Base-by-base conservation (phyloP, 2,888 invertebrate species). In the Cloeon dipterum region DNA sequence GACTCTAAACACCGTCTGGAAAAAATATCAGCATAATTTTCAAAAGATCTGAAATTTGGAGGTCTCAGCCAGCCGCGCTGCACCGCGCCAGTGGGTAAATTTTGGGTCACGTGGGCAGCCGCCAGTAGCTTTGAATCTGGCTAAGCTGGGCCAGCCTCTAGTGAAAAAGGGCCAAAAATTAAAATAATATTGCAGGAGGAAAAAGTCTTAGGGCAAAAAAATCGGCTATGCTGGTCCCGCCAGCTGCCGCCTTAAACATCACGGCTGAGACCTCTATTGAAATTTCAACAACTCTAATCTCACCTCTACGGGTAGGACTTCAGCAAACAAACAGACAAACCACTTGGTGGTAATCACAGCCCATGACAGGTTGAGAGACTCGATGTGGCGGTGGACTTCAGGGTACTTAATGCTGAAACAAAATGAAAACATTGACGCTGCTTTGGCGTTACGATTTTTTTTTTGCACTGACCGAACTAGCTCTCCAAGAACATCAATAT, bases 271-370 rank as follows among this genome's bases (percentile, higher is more conserved):
- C n/a, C n/a, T n/a, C 5, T n/a, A 20, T 23, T 19, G 38, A 3
- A 36, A n/a, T 8, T n/a, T 11, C 5, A 13, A 10, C 3, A n/a
- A 11, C 18, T 17, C 8, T 13, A 18, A 13, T 8, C 13, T 8
- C 13, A 70, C 70, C 59, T 93, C 91, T 40, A 82, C 75, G 1
- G 91, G 91, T 41, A 93, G 63, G 38, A 89, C 88, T 63, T 93
- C 91, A 36, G 85, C 82, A 58, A 78, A 91, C 36, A 91, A 62
- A 52, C 91, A 93, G 47, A 93, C 78, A 53, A 93, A 89, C 91
- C 91, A 93, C 60, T 91, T 93, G 40, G 88, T 88, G 20, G 79
- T 76, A 47, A 89, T 75, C 40, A 91, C 76, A 37, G 85, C 76
- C 79, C 88, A 89, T 11, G 85, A 81, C 47, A 89, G 66, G 40